Evolutionary conservation across 30 jellyfish, hydroid and myxozoan genomes (phyloP), one percentile per base, ranked within the genome.

Genomic region (Chrysaora quinquecirrha): DNA sequence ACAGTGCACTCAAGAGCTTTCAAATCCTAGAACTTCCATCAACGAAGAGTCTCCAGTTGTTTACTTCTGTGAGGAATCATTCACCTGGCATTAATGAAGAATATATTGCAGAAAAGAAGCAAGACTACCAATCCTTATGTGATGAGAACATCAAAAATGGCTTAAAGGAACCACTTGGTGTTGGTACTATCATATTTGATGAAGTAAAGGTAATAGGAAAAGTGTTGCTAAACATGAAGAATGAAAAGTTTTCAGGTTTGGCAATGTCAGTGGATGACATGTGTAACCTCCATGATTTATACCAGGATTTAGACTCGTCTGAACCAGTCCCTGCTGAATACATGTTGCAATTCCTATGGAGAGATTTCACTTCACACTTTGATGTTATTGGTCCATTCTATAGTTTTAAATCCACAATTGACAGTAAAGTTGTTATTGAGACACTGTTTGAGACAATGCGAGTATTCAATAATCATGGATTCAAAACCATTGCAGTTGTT

Each of bases 1-100:
- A 35, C 85, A 54, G 27, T 49, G 85, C 85, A 34, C 27, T 48
- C 35, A 73, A 73, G 48, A 73, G 85, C 27, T 73, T 54, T 30
- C 14, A 73, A 4, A 54, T 73, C 0, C 85, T 73, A 31, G 74
- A 73, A 46, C 33, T 73, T 18, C 85, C 74, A n/a, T n/a, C n/a
- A n/a, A n/a, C n/a, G n/a, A n/a, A n/a, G n/a, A n/a, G n/a, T n/a
- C n/a, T n/a, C n/a, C 85, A 73, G 27, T 12, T 38, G 27, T 73
- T 73, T 30, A 73, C 85, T 24, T 34, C 85, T 3, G 74, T 48
- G 0, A 0, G 85, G 50, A 73, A 73, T 33, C 85, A 73, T 73
- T 73, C 85, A 6, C 85, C 85, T 24, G 85, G 85, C 25, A 50
- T 50, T 0, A 73, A 73, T 73, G 85, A 73, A 33, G 50, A 73